A percentile compares a stretch with the other conserved stretches of the same genome.
Conservation (phyloP, 2,888 invertebrate genomes). For the Drosophila infuscata region DNA sequence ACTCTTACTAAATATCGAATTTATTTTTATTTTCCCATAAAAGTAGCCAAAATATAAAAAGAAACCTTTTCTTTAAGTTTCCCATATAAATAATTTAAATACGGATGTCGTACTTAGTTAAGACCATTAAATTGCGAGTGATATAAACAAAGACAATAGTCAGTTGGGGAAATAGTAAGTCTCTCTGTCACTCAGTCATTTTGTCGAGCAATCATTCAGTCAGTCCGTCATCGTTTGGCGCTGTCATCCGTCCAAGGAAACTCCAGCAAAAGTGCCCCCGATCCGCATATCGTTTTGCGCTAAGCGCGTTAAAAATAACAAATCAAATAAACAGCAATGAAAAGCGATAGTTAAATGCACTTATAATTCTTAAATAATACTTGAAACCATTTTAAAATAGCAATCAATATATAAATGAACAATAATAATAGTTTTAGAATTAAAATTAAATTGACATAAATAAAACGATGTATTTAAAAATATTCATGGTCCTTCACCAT, state of each 20-base stretch:
- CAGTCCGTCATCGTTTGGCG: slow-evolving; percentile 20
- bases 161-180: slow-evolving; percentile 29
- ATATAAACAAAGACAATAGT: slow-evolving; percentile 7
- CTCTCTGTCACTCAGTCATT: slow-evolving; percentile 27
- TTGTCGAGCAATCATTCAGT: slow-evolving; percentile 21
- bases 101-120: no score
- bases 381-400: neutral
- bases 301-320: slow-evolving; percentile 48
- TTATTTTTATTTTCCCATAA: neutral
- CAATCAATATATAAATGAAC: neutral
- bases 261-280: slow-evolving; percentile 50
- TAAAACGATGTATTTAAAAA: neutral
- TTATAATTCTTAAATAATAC: slow-evolving; percentile 13
- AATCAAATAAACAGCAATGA: slow-evolving; percentile 1
- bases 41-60: neutral
- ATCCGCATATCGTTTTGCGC: slow-evolving; percentile 42
- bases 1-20: neutral
- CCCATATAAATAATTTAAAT: neutral
- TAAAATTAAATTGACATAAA: neutral
- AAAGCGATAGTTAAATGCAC: slow-evolving; percentile 30
- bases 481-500: neutral
- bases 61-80: neutral
- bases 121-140: slow-evolving; percentile 2
- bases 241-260: slow-evolving; percentile 50
- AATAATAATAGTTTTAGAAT: neutral